A percentile compares a stretch with the other conserved stretches of the same genome.
phyloP scores from a whole-genome alignment of 2,888 invertebrate genomes.

The Cyclophora punctaria region DNA sequence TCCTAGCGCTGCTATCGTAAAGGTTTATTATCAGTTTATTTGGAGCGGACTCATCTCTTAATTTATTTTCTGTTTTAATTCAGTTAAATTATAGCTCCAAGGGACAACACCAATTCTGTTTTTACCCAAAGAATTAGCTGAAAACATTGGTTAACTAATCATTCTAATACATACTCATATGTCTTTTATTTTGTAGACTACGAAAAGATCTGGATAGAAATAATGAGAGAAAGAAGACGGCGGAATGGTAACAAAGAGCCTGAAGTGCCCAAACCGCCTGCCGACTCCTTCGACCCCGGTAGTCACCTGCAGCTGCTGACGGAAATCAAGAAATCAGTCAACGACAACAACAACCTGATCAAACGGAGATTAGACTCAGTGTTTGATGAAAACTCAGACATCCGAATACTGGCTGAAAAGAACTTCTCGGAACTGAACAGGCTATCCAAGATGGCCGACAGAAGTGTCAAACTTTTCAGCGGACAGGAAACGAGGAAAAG shows the following conservation, averaged over 20 bases:
- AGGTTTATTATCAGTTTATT: no score
- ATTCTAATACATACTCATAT: neutral
- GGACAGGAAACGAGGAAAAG: slow-evolving; percentile 49
- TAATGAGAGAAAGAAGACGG: slow-evolving; percentile 77
- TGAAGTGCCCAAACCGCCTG: slow-evolving; percentile 13
- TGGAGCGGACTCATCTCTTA: no score
- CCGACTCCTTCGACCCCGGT: slow-evolving; percentile 35
- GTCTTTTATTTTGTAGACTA: slow-evolving; percentile 59
- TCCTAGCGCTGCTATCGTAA: no score
- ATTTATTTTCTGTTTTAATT: no score
- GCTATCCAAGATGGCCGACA: slow-evolving; percentile 65
- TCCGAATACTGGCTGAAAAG: slow-evolving; percentile 57
- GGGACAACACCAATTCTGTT: no score
- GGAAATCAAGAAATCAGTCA: slow-evolving; percentile 61
- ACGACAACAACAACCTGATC: slow-evolving; percentile 63
- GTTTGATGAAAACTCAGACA: slow-evolving; percentile 33
- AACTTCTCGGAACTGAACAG: slow-evolving; percentile 63
- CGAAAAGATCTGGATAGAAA: slow-evolving; percentile 78
- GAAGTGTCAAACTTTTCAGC: slow-evolving; percentile 58
- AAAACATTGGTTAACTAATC: neutral
- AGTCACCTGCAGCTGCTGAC: slow-evolving; percentile 56
- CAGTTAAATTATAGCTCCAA: no score
- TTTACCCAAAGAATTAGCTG: no score
- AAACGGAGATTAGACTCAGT: slow-evolving; percentile 51
- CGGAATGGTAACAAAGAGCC: slow-evolving; percentile 57